phyloP scores from a whole-genome alignment of 2,797 vertebrate species.

The Ctenopoma kingsleyae region DNA sequence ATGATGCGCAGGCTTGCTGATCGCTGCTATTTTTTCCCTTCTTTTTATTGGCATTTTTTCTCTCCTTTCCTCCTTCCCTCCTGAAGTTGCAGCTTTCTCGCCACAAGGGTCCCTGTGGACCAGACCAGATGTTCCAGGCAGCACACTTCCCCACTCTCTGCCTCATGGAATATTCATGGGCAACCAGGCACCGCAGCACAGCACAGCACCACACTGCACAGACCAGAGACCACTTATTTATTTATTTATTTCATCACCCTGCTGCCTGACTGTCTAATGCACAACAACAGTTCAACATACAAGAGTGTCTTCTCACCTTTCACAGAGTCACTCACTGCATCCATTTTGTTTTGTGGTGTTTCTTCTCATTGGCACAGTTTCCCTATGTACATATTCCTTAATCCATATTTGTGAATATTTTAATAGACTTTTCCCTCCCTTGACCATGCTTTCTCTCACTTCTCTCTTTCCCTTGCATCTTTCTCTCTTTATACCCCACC shows the following conservation, averaged over 20 bases:
- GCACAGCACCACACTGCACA: constrained; percentile 69
- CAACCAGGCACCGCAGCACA: constrained; percentile 82
- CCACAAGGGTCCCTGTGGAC: constrained; percentile 88
- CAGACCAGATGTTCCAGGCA: constrained; percentile 88
- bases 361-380: constrained; percentile 40
- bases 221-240: constrained; percentile 82
- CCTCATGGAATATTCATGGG: constrained; percentile 91
- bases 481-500: neutral
- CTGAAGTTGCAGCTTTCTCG: constrained; percentile 88
- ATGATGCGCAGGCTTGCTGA: constrained; percentile 83
- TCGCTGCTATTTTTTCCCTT: constrained; percentile 67
- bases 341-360: constrained; percentile 23
- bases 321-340: constrained; percentile 41
- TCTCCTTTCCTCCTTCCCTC: constrained; percentile 75
- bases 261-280: constrained; percentile 77
- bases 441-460: constrained; percentile 8
- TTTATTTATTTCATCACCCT: constrained; percentile 88
- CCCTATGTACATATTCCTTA: constrained; percentile 33
- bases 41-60: constrained; percentile 81
- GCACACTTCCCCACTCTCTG: constrained; percentile 86
- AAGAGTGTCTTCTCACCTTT: constrained; percentile 71
- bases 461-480: constrained; percentile 24
- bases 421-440: constrained; percentile 10
- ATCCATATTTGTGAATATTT: constrained; percentile 25
- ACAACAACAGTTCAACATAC: constrained; percentile 80